phyloP scores from a whole-genome alignment of 1,140 invertebrate genomes.

The Drosophila hydei region DNA sequence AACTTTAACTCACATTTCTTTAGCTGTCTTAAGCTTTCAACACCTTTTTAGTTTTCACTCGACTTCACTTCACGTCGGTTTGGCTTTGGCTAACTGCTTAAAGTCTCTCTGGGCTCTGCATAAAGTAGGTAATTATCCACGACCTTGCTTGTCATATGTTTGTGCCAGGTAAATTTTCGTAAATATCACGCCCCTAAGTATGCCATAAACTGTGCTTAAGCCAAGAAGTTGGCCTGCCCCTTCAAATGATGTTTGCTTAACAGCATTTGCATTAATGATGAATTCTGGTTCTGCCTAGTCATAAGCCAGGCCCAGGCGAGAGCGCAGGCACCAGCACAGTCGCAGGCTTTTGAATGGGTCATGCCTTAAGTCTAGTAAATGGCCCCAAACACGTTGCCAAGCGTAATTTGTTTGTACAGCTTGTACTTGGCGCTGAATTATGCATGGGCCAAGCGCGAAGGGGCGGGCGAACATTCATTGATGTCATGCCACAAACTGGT shows the following conservation, averaged over 20 bases:
- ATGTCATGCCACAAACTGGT: slow-evolving; percentile 13
- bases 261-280: slow-evolving; percentile 61
- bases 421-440: slow-evolving; percentile 37
- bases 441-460: slow-evolving; percentile 15
- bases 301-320: slow-evolving; percentile 19
- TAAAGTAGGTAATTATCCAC: slow-evolving; percentile 30
- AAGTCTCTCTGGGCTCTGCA: neutral
- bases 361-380: slow-evolving; percentile 17
- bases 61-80: too few species aligned
- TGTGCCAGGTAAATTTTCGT: slow-evolving; percentile 12
- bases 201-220: slow-evolving; percentile 41
- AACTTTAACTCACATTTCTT: too few species aligned
- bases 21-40: too few species aligned
- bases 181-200: slow-evolving; percentile 35
- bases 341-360: neutral
- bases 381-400: slow-evolving; percentile 8
- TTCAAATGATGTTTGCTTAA: slow-evolving; percentile 44
- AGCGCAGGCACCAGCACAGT: neutral
- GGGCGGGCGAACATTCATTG: neutral
- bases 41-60: too few species aligned
- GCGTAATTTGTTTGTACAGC: slow-evolving; percentile 53
- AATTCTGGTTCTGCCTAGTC: slow-evolving; percentile 42
- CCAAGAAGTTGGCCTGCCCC: slow-evolving; percentile 23
- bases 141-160: slow-evolving; percentile 37
- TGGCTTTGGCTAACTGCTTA: neutral